Evolutionary conservation across 1,140 invertebrate genomes (phyloP), one percentile per base, ranked within the genome.

Genomic region (Drosophila sproati): DNA sequence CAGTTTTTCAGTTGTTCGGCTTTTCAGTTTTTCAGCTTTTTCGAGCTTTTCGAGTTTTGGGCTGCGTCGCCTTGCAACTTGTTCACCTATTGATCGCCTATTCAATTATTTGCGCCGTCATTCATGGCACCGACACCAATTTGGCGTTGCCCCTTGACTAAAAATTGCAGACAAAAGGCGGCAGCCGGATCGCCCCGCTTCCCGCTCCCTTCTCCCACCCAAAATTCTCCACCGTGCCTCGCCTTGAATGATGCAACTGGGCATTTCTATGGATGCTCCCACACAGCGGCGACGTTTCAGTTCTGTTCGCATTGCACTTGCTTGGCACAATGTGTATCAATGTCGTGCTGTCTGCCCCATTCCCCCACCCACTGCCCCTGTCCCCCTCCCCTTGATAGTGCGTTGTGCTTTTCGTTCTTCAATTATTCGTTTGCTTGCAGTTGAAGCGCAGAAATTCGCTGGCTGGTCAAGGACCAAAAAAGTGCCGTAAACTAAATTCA

Each of bases 401-500:
- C 77, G 81, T 80, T 80, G 80, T 76, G 71, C 80, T 82, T 82
- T 82, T 82, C 56, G 57, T 78, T 76, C 61, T 68, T 80, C 71
- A 71, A 78, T 82, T 82, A 75, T 51, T 45, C 52, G 50, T 67
- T 59, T 51, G 48, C 7, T 2, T n/a, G 8, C 32, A 45, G n/a
- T 54, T 6, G 45, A 45, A 28, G 55, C 50, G 35, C 31, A 57
- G 67, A 61, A 34, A 37, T 54, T 51, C 8, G 62, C n/a, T 34
- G 59, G 35, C 54, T 69, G 75, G 71, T 67, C 79, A 79, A 77
- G 71, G 82, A 73, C 72, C 69, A 68, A 74, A 81, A 82, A 88
- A 72, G 68, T 61, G 85, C 76, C 83, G 72, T 89, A 88, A 88
- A 83, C 83, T 88, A 83, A 88, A 88, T 88, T 88, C 83, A 88